A percentile compares a stretch with the other conserved stretches of the same genome.
These are phyloP conservation scores for Siniperca undulata DNA, from an alignment of 2,797 vertebrate species.

Conservation along the genomic window DNA sequence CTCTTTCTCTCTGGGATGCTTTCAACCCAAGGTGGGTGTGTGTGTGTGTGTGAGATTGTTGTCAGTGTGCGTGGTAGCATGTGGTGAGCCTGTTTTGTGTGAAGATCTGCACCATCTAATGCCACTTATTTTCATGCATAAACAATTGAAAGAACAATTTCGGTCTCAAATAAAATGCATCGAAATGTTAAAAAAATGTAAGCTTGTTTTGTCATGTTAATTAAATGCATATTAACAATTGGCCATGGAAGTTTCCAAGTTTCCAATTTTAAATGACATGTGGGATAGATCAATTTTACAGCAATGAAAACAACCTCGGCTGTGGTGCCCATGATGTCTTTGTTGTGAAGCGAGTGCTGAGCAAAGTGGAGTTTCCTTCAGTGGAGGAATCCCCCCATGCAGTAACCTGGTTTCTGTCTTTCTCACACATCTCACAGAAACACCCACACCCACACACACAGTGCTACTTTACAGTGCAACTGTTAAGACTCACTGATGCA, in stretches of 20 bases:
- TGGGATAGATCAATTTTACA: not conserved
- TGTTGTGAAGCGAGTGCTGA: slow-evolving; percentile 20
- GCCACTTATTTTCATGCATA: slow-evolving; percentile 18
- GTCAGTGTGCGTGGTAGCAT: slow-evolving; percentile 55
- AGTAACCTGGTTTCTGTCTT: slow-evolving; percentile 63
- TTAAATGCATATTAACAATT: not conserved
- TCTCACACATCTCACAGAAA: slow-evolving; percentile 37
- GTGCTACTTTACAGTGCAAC: slow-evolving; percentile 25
- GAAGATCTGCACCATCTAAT: slow-evolving; percentile 33
- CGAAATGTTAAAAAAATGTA: too few species aligned
- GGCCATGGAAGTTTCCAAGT: slow-evolving; percentile 12
- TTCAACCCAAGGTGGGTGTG: slow-evolving; percentile 65
- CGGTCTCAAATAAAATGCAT: not conserved
- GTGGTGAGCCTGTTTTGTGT: slow-evolving; percentile 51
- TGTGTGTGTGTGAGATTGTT: slow-evolving; percentile 51
- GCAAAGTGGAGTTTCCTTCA: slow-evolving; percentile 78
- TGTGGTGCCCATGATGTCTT: slow-evolving; percentile 55
- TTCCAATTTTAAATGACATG: not conserved
- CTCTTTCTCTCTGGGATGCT: slow-evolving; percentile 61
- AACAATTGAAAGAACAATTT: not conserved
- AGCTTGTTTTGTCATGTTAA: not conserved
- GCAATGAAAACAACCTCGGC: slow-evolving; percentile 31
- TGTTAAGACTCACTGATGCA: slow-evolving; percentile 14
- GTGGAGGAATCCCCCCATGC: slow-evolving; percentile 73
- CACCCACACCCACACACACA: slow-evolving; percentile 41